Conservation (phyloP, 2,113 vertebrate genomes). For the Dicerorhinus sumatrensis region DNA sequence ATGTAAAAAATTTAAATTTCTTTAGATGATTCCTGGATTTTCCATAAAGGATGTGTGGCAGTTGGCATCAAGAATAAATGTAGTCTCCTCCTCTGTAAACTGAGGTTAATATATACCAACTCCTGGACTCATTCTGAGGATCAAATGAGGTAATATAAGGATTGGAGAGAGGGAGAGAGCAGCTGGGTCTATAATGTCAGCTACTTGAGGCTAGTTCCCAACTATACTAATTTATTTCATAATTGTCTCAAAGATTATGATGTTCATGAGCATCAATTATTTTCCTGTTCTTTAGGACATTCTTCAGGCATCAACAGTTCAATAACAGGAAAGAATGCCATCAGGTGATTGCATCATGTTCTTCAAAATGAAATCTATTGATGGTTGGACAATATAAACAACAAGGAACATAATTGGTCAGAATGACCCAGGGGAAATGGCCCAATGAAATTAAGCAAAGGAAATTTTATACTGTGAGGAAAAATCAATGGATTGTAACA, state of each 20-base stretch:
- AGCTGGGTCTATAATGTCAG: background rate
- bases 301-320: slow-evolving; percentile 29
- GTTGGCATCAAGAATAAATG: background rate
- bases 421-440: slow-evolving; percentile 52
- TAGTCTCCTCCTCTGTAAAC: background rate
- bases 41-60: background rate
- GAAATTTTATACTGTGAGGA: slow-evolving; percentile 58
- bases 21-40: background rate
- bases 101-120: background rate
- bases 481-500: slow-evolving; percentile 65
- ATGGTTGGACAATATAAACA: slow-evolving; percentile 58
- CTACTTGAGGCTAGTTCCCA: background rate
- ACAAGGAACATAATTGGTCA: slow-evolving; percentile 57
- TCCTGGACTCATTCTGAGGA: background rate
- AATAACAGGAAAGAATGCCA: background rate
- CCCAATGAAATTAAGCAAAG: slow-evolving; percentile 69
- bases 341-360: background rate
- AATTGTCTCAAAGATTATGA: background rate
- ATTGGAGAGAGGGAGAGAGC: background rate
- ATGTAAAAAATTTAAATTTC: background rate
- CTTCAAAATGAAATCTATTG: slow-evolving; percentile 61
- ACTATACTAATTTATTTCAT: background rate
- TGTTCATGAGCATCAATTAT: background rate
- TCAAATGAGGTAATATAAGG: background rate
- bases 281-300: background rate